Conservation (phyloP, 2,888 invertebrate genomes). For the Chydorus sphaericus region DNA sequence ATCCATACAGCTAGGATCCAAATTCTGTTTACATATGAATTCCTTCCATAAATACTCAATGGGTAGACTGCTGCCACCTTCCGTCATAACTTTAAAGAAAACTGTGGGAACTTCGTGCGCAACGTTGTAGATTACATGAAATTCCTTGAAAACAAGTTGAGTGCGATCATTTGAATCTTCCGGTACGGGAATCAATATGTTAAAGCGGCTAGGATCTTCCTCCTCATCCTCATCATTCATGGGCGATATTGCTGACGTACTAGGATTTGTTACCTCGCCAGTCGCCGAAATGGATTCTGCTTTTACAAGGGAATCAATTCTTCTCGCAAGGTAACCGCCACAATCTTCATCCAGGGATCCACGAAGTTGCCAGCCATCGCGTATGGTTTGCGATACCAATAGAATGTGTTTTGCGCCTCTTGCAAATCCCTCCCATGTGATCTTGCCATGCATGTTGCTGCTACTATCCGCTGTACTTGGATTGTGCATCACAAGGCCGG, state of each 20-base stretch:
- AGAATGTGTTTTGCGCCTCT: constrained; percentile 27
- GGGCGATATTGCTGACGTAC: too few species aligned
- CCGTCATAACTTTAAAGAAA: constrained; percentile 24
- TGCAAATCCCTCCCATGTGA: constrained; percentile 32
- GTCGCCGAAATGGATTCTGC: too few species aligned
- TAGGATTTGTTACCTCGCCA: too few species aligned
- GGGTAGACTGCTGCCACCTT: neutral
- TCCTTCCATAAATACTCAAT: neutral
- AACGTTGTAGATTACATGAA: constrained; percentile 29
- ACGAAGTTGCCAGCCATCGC: constrained; percentile 29
- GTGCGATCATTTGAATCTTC: too few species aligned
- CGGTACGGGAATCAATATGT: too few species aligned
- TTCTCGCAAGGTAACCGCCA: too few species aligned
- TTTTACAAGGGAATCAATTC: too few species aligned
- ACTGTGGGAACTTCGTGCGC: constrained; percentile 31
- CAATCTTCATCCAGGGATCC: constrained; percentile 30
- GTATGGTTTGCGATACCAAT: constrained; percentile 26
- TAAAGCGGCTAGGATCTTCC: too few species aligned
- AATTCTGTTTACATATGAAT: neutral
- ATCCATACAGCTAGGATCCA: neutral
- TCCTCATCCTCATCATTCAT: too few species aligned
- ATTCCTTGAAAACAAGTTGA: constrained; percentile 22
- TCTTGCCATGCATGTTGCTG: constrained; percentile 26
- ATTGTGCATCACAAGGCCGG: too few species aligned
- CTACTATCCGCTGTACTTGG: too few species aligned